Evolutionary conservation across 1,140 invertebrate genomes (phyloP), one percentile per base, ranked within the genome.

Genomic region (Drosophila punjabiensis): DNA sequence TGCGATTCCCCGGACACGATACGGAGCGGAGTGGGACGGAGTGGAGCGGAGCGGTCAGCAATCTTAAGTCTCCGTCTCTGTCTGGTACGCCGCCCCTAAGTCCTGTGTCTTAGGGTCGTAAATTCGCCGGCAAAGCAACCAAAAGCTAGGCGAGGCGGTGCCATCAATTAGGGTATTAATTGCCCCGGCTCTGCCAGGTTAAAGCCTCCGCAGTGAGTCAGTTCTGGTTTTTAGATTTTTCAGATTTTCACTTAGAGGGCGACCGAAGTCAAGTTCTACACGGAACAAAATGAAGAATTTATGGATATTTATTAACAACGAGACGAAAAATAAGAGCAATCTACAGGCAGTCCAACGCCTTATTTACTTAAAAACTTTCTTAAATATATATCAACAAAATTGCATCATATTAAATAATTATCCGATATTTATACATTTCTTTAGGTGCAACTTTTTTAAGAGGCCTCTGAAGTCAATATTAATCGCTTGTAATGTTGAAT

Each of bases 131-230:
- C 63, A 55, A 76, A 79, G 75, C 76, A 41, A 39, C 74, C 33
- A 68, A 58, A 89, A 90, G 86, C 85, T 59, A 65, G 79, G 45
- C 67, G 62, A 39, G 85, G 80, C 82, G 79, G 70, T 82, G 50
- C 76, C 86, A 89, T 89, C 86, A 90, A 79, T 76, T 74, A 63
- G 77, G 86, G 82, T 79, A 89, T 89, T 90, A 82, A 75, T 85
- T 81, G 69, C 73, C 56, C 55, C 47, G 60, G 74, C 69, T 79
- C 63, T 41, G n/a, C 43, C 35, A 37, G 41, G 43, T 33, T 48
- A 43, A 68, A 50, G 43, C 55, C 37, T 45, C 10, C 20, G 14
- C 32, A 10, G 45, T 71, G 68, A 71, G 65, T 71, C 68, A 71
- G 63, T 18, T 28, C 7, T 8, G 32, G 35, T 28, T 10, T 59